phyloP scores from a whole-genome alignment of 2,113 vertebrate genomes.

The Podarcis raffonei region DNA sequence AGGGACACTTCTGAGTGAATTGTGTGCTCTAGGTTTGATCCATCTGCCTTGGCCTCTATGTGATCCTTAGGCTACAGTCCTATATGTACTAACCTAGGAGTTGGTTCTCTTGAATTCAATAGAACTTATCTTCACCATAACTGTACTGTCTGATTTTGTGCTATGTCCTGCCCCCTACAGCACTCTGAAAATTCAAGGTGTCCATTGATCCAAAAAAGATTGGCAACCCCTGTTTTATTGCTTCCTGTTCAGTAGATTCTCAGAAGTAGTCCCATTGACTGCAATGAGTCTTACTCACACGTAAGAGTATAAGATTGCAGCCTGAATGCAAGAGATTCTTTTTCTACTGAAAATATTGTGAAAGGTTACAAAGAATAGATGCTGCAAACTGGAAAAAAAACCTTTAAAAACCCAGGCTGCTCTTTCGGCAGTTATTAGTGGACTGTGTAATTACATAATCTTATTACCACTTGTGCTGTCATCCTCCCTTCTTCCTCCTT shows the following conservation, averaged over 20 bases:
- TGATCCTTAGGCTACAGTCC: neutral
- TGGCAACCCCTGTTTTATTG: neutral
- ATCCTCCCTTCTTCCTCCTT: neutral
- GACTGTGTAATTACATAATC: conserved; percentile 1
- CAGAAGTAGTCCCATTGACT: neutral
- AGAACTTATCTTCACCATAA: too few relatives aligned
- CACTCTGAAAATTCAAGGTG: too few relatives aligned
- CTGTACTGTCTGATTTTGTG: too few relatives aligned
- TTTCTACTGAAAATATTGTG: neutral
- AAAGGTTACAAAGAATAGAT: neutral
- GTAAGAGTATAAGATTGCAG: too few relatives aligned
- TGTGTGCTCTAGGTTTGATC: neutral
- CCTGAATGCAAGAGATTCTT: neutral
- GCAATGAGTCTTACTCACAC: too few relatives aligned
- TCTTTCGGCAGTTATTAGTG: neutral
- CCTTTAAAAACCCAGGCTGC: neutral
- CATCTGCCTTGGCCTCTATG: neutral
- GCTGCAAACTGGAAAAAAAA: neutral
- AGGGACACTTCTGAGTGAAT: neutral
- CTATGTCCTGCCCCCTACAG: too few relatives aligned
- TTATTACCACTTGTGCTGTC: neutral
- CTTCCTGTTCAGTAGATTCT: neutral
- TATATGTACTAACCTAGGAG: neutral
- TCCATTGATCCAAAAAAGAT: too few relatives aligned
- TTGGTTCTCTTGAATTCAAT: neutral